Percentiles rank a stretch among this genome's conserved stretches.
Conservation (phyloP, 2,113 vertebrate genomes). For the Gavialis gangeticus region DNA sequence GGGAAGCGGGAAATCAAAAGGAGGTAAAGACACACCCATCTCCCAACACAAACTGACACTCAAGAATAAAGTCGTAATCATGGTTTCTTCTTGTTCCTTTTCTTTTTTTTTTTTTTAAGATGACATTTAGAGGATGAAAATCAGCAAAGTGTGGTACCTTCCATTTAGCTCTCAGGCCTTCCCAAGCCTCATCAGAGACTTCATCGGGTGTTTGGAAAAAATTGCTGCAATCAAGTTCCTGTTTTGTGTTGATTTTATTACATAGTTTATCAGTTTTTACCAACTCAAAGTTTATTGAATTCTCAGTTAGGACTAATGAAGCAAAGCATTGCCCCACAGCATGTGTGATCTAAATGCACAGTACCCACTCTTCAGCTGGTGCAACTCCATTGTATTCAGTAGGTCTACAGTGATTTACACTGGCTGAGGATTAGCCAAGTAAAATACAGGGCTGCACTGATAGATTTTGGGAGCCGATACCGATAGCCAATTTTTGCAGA, state of each 20-base stretch:
- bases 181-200: not conserved
- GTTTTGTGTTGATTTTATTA: conserved; percentile 15
- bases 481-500: no score
- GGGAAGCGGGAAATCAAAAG: not conserved
- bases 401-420: conserved; percentile 18
- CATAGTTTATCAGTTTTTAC: conserved; percentile 42
- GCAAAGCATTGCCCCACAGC: conserved; percentile 24
- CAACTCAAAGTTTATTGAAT: not conserved
- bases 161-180: conserved; percentile 5
- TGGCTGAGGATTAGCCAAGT: not conserved
- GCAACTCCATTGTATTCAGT: conserved; percentile 5
- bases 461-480: no score
- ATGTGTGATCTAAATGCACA: conserved; percentile 24
- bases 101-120: not conserved
- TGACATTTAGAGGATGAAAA: not conserved
- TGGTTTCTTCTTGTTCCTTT: not conserved
- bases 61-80: not conserved
- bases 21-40: conserved; percentile 29
- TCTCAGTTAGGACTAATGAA: conserved; percentile 25
- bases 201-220: not conserved
- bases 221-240: conserved; percentile 19
- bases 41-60: conserved; percentile 6
- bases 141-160: conserved; percentile 20
- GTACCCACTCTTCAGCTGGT: conserved; percentile 42
- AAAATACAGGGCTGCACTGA: no score